phyloP scores from a whole-genome alignment of 2,888 invertebrate genomes.

The Ochropleura plecta region DNA sequence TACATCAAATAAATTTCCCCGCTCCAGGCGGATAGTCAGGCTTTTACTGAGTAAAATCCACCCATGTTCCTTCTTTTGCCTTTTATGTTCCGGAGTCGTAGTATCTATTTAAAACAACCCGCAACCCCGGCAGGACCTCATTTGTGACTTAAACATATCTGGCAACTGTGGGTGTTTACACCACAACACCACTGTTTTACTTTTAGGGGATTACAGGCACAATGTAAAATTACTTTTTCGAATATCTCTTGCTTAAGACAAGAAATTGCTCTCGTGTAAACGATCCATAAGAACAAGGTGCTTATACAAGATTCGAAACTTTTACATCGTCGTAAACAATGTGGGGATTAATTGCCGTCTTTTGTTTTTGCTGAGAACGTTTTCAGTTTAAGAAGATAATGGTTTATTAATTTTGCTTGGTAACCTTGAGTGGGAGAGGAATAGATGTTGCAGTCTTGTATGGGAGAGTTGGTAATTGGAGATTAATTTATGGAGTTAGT shows the following conservation, averaged over 20 bases:
- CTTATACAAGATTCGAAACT: slow-evolving; percentile 62
- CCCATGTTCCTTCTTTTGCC: no score
- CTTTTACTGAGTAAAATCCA: no score
- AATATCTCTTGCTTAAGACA: not conserved
- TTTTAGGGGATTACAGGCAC: not conserved
- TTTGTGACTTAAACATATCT: no score
- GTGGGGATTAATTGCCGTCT: slow-evolving; percentile 61
- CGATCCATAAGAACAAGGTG: slow-evolving; percentile 39
- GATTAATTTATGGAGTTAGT: slow-evolving; percentile 28
- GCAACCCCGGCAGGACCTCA: no score
- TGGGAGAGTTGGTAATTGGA: not conserved
- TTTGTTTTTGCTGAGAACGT: slow-evolving; percentile 57
- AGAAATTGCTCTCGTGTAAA: slow-evolving; percentile 17
- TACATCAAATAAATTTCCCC: no score
- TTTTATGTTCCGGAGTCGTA: no score
- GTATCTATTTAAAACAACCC: no score
- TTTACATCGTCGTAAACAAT: slow-evolving; percentile 62
- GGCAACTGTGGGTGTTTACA: no score
- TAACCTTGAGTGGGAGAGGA: slow-evolving; percentile 28
- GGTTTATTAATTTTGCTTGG: slow-evolving; percentile 53
- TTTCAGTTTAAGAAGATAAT: slow-evolving; percentile 54
- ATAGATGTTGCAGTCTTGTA: slow-evolving; percentile 24
- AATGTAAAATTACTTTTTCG: not conserved
- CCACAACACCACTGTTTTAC: no score
- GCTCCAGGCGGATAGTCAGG: no score